These are phyloP conservation scores for Pterostichus niger DNA, from an alignment of 2,888 invertebrate genomes.

Conservation along the genomic window DNA sequence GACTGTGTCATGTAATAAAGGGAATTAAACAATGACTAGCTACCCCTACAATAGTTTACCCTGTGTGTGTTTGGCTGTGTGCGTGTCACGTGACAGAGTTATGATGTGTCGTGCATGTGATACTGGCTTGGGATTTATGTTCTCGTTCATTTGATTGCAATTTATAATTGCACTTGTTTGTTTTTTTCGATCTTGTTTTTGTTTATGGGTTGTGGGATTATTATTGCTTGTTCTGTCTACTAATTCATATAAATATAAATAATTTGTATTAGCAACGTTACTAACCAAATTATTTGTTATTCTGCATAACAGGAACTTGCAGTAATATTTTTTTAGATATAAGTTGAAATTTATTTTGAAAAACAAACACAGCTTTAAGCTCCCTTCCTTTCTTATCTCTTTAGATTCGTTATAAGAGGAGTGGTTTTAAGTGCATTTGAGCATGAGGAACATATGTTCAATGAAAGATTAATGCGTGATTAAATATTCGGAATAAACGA, in stretches of 20 bases:
- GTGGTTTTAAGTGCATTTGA: no score
- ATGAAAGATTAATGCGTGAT: no score
- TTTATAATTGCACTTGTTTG: slow-evolving; percentile 25
- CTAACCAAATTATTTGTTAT: no score
- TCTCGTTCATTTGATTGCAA: slow-evolving; percentile 23
- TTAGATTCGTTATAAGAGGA: no score
- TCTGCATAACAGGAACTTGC: no score
- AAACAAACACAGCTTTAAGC: no score
- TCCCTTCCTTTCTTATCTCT: no score
- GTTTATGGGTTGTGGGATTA: slow-evolving; percentile 2
- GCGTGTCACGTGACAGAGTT: slow-evolving; percentile 25
- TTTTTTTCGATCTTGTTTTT: slow-evolving; percentile 13
- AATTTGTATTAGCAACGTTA: no score
- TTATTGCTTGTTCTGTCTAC: not conserved
- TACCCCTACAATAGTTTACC: not conserved
- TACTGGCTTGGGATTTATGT: slow-evolving; percentile 6
- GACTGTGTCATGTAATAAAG: slow-evolving; percentile 48
- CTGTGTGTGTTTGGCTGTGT: not conserved
- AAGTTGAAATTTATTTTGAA: no score
- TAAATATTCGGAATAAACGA: no score
- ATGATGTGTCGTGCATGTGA: slow-evolving; percentile 17
- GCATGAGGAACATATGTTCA: no score
- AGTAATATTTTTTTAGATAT: no score
- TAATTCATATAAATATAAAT: not conserved
- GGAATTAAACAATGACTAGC: slow-evolving; percentile 50